A percentile compares a stretch with the other conserved stretches of the same genome.
phyloP scores from a whole-genome alignment of 2,113 vertebrate genomes.

The Varanus komodoensis region DNA sequence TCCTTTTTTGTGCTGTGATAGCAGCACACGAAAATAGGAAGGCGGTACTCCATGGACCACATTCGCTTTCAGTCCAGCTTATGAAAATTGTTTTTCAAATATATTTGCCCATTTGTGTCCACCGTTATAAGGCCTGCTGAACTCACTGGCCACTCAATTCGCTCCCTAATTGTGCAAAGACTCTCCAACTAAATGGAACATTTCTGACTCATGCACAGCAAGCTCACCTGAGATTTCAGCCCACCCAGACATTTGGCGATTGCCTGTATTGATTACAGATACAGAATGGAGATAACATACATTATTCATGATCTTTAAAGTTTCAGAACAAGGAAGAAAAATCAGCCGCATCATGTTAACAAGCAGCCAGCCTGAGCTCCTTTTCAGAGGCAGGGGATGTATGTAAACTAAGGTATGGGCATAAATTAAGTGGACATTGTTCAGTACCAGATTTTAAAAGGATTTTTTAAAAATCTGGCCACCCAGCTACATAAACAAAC shows the following conservation, averaged over 20 bases:
- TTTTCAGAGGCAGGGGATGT: conserved; percentile 28
- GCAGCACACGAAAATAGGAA: neutral
- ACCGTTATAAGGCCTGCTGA: neutral
- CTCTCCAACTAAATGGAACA: neutral
- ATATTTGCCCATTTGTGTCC: neutral
- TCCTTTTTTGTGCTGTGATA: no score
- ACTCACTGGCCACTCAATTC: neutral
- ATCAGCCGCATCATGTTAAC: neutral
- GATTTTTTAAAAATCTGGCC: neutral
- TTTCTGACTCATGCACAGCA: neutral
- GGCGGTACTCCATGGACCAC: neutral
- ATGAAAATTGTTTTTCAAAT: neutral
- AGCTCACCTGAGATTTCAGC: neutral
- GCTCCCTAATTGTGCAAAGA: neutral
- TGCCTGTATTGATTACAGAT: conserved; percentile 10
- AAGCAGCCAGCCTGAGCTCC: neutral
- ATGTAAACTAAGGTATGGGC: neutral
- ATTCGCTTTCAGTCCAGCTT: neutral
- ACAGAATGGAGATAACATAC: neutral
- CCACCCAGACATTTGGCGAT: neutral
- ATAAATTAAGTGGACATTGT: neutral
- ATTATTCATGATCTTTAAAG: conserved; percentile 6
- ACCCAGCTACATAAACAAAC: neutral
- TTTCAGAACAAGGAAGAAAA: neutral
- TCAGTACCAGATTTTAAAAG: neutral